phyloP scores from a whole-genome alignment of 2,113 vertebrate genomes.

The Upupa epops region DNA sequence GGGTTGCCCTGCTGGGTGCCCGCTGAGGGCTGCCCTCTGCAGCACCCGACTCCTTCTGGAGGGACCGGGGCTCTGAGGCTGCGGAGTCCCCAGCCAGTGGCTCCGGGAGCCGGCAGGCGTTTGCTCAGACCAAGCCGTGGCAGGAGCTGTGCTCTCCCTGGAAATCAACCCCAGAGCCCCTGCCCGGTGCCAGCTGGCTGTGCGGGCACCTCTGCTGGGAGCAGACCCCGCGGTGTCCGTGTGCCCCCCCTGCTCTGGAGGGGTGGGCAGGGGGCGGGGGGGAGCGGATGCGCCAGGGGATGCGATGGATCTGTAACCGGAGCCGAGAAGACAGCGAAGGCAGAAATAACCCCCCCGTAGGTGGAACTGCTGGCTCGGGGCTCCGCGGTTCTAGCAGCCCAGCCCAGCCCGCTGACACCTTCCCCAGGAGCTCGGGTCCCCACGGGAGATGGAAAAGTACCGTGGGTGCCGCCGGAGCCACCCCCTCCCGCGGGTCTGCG shows the following conservation, averaged over 20 bases:
- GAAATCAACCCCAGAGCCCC: background rate
- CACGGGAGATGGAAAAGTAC: background rate
- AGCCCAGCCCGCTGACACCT: constrained; percentile 25
- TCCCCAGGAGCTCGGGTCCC: background rate
- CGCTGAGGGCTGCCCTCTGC: background rate
- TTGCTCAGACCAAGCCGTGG: background rate
- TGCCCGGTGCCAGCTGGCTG: background rate
- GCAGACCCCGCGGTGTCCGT: too few species aligned
- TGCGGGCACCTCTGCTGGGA: too few species aligned
- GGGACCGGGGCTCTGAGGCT: background rate
- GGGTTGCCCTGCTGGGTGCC: background rate
- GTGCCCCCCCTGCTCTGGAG: background rate
- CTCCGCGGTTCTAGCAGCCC: constrained; percentile 39
- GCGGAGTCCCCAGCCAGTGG: background rate
- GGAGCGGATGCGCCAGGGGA: constrained; percentile 30
- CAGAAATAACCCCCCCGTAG: constrained; percentile 58
- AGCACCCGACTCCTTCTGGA: background rate
- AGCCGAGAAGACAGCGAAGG: constrained; percentile 19
- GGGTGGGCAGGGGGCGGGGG: constrained; percentile 23
- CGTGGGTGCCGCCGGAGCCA: background rate
- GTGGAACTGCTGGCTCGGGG: constrained; percentile 47
- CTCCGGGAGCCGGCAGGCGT: background rate
- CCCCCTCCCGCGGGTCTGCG: background rate
- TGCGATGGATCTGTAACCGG: constrained; percentile 68
- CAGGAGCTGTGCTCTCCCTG: constrained; percentile 2